Evolutionary conservation across 1,140 invertebrate species (phyloP).

Genomic region (Drosophila quadrilineata): DNA sequence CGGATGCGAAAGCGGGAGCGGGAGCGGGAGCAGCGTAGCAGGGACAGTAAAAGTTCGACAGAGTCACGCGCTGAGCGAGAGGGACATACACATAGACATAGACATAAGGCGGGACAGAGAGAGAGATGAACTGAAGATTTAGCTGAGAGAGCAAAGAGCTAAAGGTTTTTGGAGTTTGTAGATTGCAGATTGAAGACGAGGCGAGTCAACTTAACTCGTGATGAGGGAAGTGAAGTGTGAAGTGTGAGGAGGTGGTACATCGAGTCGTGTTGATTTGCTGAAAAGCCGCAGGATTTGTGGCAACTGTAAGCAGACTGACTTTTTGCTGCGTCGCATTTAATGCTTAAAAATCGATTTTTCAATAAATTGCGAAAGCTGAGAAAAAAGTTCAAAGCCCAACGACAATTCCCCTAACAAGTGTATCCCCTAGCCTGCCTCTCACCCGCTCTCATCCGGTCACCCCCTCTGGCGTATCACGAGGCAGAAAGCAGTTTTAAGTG

Average conservation of each 20-base stretch:
- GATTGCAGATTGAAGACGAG: too few species aligned
- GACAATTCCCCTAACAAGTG: conserved; percentile 15
- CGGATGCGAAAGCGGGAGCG: too few species aligned
- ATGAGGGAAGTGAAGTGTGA: neutral
- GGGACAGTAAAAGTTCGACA: conserved; percentile 66
- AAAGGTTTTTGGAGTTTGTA: too few species aligned
- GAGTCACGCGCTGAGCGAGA: conserved; percentile 64
- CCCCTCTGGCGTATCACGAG: too few species aligned
- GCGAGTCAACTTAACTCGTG: too few species aligned
- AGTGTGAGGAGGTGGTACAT: neutral
- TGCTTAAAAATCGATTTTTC: conserved; percentile 73
- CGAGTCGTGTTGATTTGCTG: conserved; percentile 67
- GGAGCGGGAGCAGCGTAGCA: too few species aligned
- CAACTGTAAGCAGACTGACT: conserved; percentile 60
- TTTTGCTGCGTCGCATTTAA: conserved; percentile 56
- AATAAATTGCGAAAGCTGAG: conserved; percentile 57
- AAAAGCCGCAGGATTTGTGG: conserved; percentile 72
- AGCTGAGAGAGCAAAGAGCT: neutral
- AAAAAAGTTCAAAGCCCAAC: conserved; percentile 65
- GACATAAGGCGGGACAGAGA: neutral
- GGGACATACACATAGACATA: neutral
- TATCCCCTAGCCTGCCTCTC: neutral
- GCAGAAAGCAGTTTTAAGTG: conserved; percentile 41
- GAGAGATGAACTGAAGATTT: conserved; percentile 4
- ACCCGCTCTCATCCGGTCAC: too few species aligned